These are phyloP conservation scores for Falco novaeseelandiae DNA, from an alignment of 2,797 vertebrate species.

Conservation along the genomic window DNA sequence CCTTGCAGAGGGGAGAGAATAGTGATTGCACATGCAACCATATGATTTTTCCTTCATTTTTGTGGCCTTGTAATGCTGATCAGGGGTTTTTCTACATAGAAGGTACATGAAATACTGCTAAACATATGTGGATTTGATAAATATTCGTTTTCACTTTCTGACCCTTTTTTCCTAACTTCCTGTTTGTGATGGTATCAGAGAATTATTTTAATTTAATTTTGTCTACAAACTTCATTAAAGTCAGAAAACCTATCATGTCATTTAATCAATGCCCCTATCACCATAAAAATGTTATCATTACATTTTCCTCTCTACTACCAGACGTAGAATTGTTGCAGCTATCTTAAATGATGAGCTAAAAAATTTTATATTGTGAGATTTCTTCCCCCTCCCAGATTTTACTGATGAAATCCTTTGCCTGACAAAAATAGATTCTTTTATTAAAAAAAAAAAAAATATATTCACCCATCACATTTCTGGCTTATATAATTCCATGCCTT, in stretches of 20 bases:
- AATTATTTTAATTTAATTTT: neutral
- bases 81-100: neutral
- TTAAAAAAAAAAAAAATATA: neutral
- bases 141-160: neutral
- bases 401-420: neutral
- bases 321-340: neutral
- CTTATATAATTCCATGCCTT: neutral
- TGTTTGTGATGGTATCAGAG: neutral
- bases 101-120: neutral
- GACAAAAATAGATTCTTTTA: neutral
- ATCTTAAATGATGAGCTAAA: neutral
- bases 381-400: neutral
- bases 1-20: neutral
- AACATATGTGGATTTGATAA: neutral
- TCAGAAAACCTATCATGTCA: neutral
- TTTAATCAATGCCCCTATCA: neutral
- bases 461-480: neutral
- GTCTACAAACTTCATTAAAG: neutral
- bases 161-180: neutral
- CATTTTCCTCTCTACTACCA: neutral
- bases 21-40: neutral
- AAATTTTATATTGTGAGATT: neutral
- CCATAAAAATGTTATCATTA: neutral
- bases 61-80: neutral
- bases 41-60: neutral